Evolutionary conservation across 2,888 invertebrate species (phyloP).

Genomic region (Ophion ellenae): DNA sequence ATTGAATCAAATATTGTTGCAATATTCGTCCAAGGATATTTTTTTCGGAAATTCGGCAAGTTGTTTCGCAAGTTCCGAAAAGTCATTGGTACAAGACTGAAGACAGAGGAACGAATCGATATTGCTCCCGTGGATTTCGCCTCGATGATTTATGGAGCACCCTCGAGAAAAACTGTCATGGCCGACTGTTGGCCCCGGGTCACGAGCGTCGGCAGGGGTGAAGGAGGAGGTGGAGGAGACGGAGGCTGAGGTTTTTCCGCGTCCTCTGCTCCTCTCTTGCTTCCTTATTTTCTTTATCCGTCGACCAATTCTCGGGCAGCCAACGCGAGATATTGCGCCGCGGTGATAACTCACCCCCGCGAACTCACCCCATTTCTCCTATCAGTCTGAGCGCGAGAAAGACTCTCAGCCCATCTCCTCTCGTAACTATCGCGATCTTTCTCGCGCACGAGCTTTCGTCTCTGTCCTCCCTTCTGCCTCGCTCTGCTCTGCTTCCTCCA

Average conservation of each 20-base stretch:
- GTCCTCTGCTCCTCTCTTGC: conserved; percentile 58
- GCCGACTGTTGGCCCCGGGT: conserved; percentile 66
- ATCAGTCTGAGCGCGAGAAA: conserved; percentile 73
- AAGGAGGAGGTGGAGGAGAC: conserved; percentile 70
- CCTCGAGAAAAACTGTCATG: conserved; percentile 68
- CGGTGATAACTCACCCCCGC: conserved; percentile 72
- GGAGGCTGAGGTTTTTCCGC: conserved; percentile 81
- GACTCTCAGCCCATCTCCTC: conserved; percentile 64
- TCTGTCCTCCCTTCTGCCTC: conserved; percentile 46
- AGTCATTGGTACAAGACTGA: conserved; percentile 42
- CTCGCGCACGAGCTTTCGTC: conserved; percentile 27
- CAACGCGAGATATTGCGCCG: conserved; percentile 76
- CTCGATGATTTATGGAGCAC: conserved; percentile 63
- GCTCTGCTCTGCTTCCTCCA: not conserved
- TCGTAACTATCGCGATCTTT: conserved; percentile 42
- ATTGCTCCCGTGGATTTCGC: conserved; percentile 60
- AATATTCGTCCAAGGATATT: not conserved
- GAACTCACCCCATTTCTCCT: conserved; percentile 66
- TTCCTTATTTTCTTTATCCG: conserved; percentile 75
- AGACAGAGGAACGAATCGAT: conserved; percentile 58
- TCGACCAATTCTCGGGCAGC: conserved; percentile 81
- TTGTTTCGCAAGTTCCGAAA: conserved; percentile 16
- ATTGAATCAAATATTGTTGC: not conserved
- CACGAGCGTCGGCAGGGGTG: conserved; percentile 72
- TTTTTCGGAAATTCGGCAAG: conserved; percentile 11